Conservation (phyloP, 2,797 vertebrate species). For the Chromis chromis region DNA sequence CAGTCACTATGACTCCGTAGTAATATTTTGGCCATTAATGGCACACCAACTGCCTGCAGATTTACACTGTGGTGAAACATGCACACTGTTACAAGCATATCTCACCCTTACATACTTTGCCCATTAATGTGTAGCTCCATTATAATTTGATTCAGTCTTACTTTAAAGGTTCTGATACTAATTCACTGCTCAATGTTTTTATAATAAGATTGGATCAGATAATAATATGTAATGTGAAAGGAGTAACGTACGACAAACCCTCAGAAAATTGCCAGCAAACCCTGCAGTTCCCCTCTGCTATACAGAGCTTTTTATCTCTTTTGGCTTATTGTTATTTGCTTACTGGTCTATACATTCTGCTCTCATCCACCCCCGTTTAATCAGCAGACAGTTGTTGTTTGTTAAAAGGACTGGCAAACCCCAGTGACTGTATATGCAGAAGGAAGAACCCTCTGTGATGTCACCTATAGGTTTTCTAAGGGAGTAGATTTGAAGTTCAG, state of each 20-base stretch:
- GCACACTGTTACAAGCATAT: background rate
- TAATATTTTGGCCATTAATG: slow-evolving; percentile 43
- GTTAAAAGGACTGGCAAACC: too few relatives aligned
- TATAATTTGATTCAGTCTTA: background rate
- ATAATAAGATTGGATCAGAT: background rate
- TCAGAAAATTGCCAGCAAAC: background rate
- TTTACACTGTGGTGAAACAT: slow-evolving; percentile 6
- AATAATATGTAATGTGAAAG: background rate
- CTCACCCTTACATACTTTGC: background rate
- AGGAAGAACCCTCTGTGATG: too few relatives aligned
- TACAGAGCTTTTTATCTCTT: background rate
- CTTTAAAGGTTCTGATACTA: background rate
- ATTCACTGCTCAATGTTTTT: background rate
- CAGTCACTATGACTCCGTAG: background rate
- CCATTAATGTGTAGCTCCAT: background rate
- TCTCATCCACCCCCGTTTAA: too few relatives aligned
- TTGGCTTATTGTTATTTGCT: background rate
- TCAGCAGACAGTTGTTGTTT: too few relatives aligned
- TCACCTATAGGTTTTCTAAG: too few relatives aligned
- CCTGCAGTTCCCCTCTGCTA: background rate
- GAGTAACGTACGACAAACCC: background rate
- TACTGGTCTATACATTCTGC: background rate
- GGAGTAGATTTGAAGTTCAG: too few relatives aligned
- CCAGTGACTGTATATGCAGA: too few relatives aligned
- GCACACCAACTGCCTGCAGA: slow-evolving; percentile 25